phyloP scores from a whole-genome alignment of 2,797 vertebrate species.

The Liasis olivaceus region DNA sequence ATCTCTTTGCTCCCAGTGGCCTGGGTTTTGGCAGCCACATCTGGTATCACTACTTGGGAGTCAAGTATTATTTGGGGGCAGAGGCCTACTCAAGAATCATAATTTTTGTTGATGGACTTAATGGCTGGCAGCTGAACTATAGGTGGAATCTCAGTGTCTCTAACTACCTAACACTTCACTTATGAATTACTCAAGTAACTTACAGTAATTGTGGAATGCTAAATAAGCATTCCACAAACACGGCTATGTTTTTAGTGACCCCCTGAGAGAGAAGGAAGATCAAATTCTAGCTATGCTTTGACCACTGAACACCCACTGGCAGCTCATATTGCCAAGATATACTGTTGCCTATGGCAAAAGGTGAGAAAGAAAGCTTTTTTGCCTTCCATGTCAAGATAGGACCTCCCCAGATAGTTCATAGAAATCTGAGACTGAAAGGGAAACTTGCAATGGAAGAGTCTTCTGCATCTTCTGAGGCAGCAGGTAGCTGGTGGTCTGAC shows the following conservation, averaged over 20 bases:
- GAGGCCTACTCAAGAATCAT: not conserved
- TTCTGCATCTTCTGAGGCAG: not conserved
- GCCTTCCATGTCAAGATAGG: not conserved
- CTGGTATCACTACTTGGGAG: not conserved
- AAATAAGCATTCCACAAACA: not conserved
- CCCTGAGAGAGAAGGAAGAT: not conserved
- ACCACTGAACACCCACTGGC: not conserved
- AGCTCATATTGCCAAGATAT: not conserved
- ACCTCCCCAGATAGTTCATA: not conserved
- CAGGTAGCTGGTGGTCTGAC: not conserved
- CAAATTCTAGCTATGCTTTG: not conserved
- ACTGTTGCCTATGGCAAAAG: not conserved
- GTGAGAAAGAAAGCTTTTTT: not conserved
- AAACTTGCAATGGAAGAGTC: not conserved
- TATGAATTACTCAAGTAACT: not conserved
- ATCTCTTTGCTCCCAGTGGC: not conserved
- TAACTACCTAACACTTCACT: not conserved
- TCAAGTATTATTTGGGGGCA: not conserved
- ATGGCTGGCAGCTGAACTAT: not conserved
- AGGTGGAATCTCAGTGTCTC: not conserved
- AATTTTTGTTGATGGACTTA: not conserved
- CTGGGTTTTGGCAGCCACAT: not conserved
- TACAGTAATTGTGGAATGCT: not conserved
- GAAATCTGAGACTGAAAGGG: not conserved
- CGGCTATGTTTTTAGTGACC: not conserved